phyloP scores from a whole-genome alignment of 1,140 invertebrate genomes.

The Drosophila nikananu region DNA sequence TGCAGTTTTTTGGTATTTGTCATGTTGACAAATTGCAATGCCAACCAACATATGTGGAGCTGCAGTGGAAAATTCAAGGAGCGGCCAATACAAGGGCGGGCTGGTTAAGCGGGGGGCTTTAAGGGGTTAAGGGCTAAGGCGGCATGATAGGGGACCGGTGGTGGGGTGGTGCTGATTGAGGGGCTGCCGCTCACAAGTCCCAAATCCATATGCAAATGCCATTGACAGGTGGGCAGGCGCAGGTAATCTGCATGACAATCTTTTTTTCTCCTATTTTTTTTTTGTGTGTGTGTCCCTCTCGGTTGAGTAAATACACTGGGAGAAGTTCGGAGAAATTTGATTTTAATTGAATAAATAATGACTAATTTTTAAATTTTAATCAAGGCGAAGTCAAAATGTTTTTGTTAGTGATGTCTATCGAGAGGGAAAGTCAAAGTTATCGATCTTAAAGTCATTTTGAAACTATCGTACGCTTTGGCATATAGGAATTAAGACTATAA shows the following conservation, averaged over 20 bases:
- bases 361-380: neutral
- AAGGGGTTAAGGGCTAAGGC: constrained; percentile 12
- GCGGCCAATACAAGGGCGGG: neutral
- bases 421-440: too few relatives aligned
- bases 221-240: constrained; percentile 60
- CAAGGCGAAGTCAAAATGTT: too few relatives aligned
- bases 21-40: constrained; percentile 75
- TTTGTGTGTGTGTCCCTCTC: constrained; percentile 12
- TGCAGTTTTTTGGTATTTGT: constrained; percentile 61
- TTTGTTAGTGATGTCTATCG: too few relatives aligned
- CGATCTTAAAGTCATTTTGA: too few relatives aligned
- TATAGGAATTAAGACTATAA: too few relatives aligned
- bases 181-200: constrained; percentile 53
- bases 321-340: neutral
- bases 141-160: neutral
- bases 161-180: constrained; percentile 22
- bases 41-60: constrained; percentile 39
- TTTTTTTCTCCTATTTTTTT: constrained; percentile 30
- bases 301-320: constrained; percentile 32
- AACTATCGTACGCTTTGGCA: too few relatives aligned
- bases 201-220: constrained; percentile 71
- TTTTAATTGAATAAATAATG: neutral
- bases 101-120: neutral
- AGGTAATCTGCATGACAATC: constrained; percentile 71
- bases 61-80: constrained; percentile 23